A percentile compares a stretch with the other conserved stretches of the same genome.
Evolutionary conservation across 2,113 vertebrate species (phyloP).

Genomic region (Mobula hypostoma): DNA sequence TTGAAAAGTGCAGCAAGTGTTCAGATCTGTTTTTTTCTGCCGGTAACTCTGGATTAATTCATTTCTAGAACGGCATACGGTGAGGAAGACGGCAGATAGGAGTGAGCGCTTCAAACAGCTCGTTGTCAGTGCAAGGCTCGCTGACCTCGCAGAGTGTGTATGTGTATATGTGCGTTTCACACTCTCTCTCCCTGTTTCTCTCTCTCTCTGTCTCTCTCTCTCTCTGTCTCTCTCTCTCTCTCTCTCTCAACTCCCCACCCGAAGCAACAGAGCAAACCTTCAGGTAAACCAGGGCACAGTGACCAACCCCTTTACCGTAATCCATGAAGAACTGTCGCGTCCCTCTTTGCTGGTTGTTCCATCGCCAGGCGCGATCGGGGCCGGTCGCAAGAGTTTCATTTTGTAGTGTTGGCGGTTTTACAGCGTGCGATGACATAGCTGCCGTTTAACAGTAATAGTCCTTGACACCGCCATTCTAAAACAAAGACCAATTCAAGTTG

Average conservation of each 20-base stretch:
- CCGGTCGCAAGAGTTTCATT: background rate
- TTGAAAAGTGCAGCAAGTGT: background rate
- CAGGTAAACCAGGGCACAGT: conserved; percentile 2
- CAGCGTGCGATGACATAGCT: no score
- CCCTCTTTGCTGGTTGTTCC: no score
- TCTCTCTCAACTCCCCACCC: background rate
- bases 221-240: background rate
- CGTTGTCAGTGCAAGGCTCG: background rate
- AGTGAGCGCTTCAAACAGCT: background rate
- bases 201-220: background rate
- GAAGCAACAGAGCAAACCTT: background rate
- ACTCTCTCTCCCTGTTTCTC: background rate
- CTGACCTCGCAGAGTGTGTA: background rate
- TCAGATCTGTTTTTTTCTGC: background rate
- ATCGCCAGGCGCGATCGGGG: no score
- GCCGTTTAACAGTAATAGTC: no score
- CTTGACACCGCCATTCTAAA: background rate
- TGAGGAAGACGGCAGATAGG: background rate
- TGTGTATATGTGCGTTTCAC: background rate
- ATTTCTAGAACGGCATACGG: background rate
- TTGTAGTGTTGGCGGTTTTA: background rate
- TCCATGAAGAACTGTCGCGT: background rate
- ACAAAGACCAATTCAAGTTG: background rate
- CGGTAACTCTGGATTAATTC: background rate
- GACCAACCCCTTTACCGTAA: conserved; percentile 35